These are phyloP conservation scores for Hyles vespertilio DNA, from an alignment of 1,140 invertebrate genomes.

Conservation along the genomic window DNA sequence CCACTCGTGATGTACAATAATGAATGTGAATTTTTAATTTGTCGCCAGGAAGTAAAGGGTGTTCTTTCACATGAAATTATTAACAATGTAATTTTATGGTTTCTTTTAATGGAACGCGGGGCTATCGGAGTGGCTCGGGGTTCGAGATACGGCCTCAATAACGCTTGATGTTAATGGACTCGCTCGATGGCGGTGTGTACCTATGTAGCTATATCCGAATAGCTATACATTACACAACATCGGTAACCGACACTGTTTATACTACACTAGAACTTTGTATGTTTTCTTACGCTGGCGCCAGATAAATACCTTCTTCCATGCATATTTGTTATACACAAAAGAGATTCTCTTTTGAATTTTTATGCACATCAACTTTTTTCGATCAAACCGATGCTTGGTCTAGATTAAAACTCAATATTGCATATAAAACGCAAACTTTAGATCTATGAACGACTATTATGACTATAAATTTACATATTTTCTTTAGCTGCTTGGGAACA, in stretches of 20 bases:
- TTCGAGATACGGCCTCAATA: constrained; percentile 57
- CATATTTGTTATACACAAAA: not conserved
- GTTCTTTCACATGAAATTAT: constrained; percentile 66
- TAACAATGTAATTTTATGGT: constrained; percentile 71
- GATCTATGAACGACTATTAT: no score
- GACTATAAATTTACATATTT: no score
- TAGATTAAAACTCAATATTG: no score
- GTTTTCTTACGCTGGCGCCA: constrained; percentile 3
- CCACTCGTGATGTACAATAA: constrained; percentile 31
- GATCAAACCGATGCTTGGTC: no score
- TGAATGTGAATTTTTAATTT: constrained; percentile 50
- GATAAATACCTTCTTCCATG: not conserved
- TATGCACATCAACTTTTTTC: no score
- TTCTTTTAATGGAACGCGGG: constrained; percentile 68
- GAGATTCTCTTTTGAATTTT: no score
- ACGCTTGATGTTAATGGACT: constrained; percentile 64
- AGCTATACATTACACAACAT: not conserved
- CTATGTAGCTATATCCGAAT: not conserved
- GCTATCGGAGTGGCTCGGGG: constrained; percentile 50
- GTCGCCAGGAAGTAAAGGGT: constrained; percentile 33
- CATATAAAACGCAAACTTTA: no score
- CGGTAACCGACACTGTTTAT: not conserved
- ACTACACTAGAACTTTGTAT: not conserved
- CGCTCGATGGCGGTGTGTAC: constrained; percentile 31
- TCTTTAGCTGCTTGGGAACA: no score